Evolutionary conservation across 2,113 vertebrate genomes (phyloP), one percentile per base, ranked within the genome.

Genomic region (Collichthys lucidus): DNA sequence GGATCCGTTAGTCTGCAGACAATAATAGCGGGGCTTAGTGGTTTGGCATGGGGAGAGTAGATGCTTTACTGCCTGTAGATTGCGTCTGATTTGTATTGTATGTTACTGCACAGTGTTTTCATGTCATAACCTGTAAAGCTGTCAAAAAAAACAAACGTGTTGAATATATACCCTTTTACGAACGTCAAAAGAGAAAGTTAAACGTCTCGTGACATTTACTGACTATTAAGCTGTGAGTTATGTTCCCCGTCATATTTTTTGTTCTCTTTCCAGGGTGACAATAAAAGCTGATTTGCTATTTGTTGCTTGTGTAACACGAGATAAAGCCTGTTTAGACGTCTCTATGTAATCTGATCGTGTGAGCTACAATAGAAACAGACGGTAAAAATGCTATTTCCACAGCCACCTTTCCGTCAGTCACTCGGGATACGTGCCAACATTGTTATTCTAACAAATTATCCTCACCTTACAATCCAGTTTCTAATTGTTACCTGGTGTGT

Each of bases 401-500:
- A 11, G 1, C 40, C n/a, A 22, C 17, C 26, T 87, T 66, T 59
- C 8, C 35, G 12, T 9, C 47, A 6, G 16, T 62, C 60, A 29
- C 59, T 56, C 24, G 19, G 9, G 17, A 62, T 57, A 53, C 16
- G 29, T 71, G 74, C 24, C 60, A 66, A 20, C 65, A 42, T 4
- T 74, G 84, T 77, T 86, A 63, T 66, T 84, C 63, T 76, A 72
- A 79, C 78, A 59, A 79, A 82, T 82, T 44, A 68, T 72, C 56
- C 83, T 59, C 60, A 49, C 20, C 31, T 61, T 61, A 53, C 47
- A 77, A 80, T 46, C 5, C 64, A 35, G 55, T 67, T 84, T 55
- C 11, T 84, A 89, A 88, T 88, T 57, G 76, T 74, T 88, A 73
- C 67, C 80, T 78, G 42, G 42, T 86, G 82, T 83, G 81, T 50